Evolutionary conservation across 2,113 vertebrate genomes (phyloP).

Genomic region (Abramis brama): DNA sequence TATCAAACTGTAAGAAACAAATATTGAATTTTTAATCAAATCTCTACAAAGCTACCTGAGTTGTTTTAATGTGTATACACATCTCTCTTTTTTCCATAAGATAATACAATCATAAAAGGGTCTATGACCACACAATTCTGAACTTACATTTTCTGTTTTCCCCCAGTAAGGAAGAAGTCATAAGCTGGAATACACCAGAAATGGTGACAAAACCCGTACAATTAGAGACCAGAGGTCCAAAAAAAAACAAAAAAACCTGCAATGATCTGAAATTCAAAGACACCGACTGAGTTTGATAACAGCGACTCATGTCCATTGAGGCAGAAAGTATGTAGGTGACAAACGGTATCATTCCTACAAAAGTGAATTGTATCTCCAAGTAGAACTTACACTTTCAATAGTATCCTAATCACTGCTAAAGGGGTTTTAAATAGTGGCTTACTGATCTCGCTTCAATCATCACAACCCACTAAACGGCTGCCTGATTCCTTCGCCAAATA

Average conservation of each 20-base stretch:
- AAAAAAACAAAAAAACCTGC: not conserved
- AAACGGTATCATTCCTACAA: slow-evolving; percentile 8
- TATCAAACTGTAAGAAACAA: slow-evolving; percentile 76
- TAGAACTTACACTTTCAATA: slow-evolving; percentile 14
- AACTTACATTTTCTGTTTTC: slow-evolving; percentile 74
- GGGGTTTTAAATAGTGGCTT: slow-evolving; percentile 11
- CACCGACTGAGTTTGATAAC: slow-evolving; percentile 37
- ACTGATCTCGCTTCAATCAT: not conserved
- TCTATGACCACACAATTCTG: slow-evolving; percentile 83
- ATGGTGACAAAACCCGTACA: slow-evolving; percentile 59
- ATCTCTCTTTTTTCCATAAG: slow-evolving; percentile 65
- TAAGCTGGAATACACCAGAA: slow-evolving; percentile 76
- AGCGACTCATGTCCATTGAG: slow-evolving; percentile 17
- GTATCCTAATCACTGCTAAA: slow-evolving; percentile 5
- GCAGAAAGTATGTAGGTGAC: not conserved
- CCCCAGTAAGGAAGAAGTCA: slow-evolving; percentile 81
- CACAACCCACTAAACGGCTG: not conserved
- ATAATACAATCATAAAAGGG: slow-evolving; percentile 90
- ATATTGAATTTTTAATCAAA: slow-evolving; percentile 79
- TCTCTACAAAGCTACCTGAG: slow-evolving; percentile 87
- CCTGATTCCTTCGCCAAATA: not conserved
- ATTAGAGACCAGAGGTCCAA: slow-evolving; percentile 50
- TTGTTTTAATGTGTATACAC: slow-evolving; percentile 62
- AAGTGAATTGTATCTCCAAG: slow-evolving; percentile 20
- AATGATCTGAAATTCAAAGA: slow-evolving; percentile 38